Conservation (phyloP, 2,797 vertebrate genomes). For the Malacoraja senta region DNA sequence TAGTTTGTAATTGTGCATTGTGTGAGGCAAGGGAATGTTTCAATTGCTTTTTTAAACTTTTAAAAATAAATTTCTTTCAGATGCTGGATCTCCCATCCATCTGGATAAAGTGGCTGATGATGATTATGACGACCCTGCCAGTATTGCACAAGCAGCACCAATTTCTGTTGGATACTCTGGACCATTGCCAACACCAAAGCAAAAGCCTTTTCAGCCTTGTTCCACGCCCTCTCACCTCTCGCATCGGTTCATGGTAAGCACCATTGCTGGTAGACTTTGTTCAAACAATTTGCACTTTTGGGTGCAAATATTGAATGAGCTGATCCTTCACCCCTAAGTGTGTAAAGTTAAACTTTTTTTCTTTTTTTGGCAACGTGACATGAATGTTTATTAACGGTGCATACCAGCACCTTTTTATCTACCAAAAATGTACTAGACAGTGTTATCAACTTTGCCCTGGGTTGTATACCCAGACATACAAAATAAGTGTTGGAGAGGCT, state of each 20-base stretch:
- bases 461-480: neutral
- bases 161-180: conserved; percentile 64
- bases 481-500: no score
- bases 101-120: conserved; percentile 51
- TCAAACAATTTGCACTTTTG: no score
- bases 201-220: conserved; percentile 84
- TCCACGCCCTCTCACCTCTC: conserved; percentile 83
- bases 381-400: no score
- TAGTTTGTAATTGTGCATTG: neutral
- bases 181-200: conserved; percentile 74
- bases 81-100: conserved; percentile 63
- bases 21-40: neutral
- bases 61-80: conserved; percentile 50
- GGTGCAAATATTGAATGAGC: no score
- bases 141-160: conserved; percentile 48
- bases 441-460: neutral
- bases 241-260: conserved; percentile 85
- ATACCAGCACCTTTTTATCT: no score
- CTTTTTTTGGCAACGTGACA: no score
- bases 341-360: no score
- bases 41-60: neutral
- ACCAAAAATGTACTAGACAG: no score
- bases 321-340: no score
- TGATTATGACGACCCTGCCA: conserved; percentile 53
- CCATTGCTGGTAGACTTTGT: neutral